phyloP scores from a whole-genome alignment of 2,888 invertebrate species.

The Sceliomorpha sp. region DNA sequence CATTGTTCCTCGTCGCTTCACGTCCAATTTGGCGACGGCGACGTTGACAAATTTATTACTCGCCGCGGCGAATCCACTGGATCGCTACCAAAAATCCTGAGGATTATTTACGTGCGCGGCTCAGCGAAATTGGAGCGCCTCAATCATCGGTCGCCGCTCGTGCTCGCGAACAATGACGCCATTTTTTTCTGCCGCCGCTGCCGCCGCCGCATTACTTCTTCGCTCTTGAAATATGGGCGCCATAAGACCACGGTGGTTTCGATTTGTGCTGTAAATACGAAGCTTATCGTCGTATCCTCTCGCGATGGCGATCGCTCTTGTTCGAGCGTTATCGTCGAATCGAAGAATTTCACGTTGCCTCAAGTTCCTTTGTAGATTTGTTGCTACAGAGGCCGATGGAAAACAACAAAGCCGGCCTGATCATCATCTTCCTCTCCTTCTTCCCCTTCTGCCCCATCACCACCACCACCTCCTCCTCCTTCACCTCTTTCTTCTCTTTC shows the following conservation, averaged over 20 bases:
- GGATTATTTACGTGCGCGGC: no score
- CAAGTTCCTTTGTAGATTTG: slow-evolving; percentile 55
- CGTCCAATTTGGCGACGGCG: neutral
- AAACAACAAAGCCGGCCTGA: slow-evolving; percentile 54
- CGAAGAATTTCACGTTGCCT: slow-evolving; percentile 55
- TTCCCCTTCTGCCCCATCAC: no score
- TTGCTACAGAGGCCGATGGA: slow-evolving; percentile 54
- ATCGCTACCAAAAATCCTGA: neutral
- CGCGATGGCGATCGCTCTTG: slow-evolving; percentile 55
- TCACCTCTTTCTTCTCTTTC: neutral
- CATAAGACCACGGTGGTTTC: slow-evolving; percentile 45
- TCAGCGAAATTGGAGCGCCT: no score
- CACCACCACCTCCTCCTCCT: neutral
- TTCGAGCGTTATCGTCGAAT: slow-evolving; percentile 56
- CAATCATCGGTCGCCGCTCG: no score
- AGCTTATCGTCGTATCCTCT: slow-evolving; percentile 52
- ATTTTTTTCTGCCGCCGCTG: no score
- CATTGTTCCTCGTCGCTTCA: slow-evolving; percentile 4
- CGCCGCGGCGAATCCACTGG: neutral
- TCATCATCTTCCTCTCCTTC: slow-evolving; percentile 43
- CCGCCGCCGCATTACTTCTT: no score
- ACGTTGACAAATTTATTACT: slow-evolving; percentile 10
- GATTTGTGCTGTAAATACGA: slow-evolving; percentile 54
- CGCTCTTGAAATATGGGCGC: slow-evolving; percentile 48
- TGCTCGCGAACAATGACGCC: no score